phyloP scores from a whole-genome alignment of 2,888 invertebrate species.

The Athetis lepigone region DNA sequence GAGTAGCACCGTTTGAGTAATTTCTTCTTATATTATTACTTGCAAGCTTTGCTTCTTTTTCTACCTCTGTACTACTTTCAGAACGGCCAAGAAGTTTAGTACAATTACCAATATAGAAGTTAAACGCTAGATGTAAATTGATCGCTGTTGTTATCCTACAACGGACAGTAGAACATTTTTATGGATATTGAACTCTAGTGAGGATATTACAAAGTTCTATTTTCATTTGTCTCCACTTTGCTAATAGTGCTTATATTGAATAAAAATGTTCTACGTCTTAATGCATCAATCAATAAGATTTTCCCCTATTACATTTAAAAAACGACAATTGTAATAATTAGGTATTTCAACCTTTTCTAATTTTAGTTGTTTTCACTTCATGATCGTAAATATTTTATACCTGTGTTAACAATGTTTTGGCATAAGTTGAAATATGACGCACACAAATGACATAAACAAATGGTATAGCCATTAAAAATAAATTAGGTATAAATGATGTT shows the following conservation, averaged over 20 bases:
- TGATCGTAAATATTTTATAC: not conserved
- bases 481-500: slow-evolving; percentile 20
- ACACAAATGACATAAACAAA: slow-evolving; percentile 36
- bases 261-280: slow-evolving; percentile 1
- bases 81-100: slow-evolving; percentile 27
- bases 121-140: not conserved
- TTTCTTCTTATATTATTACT: too few species aligned
- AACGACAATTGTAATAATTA: not conserved
- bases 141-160: too few species aligned
- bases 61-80: not conserved
- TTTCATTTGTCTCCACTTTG: not conserved
- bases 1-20: not conserved
- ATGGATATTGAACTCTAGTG: not conserved
- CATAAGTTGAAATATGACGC: slow-evolving; percentile 33
- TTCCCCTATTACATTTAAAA: not conserved
- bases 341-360: not conserved
- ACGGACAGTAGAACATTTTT: slow-evolving; percentile 12
- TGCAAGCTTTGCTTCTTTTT: not conserved
- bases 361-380: slow-evolving; percentile 6
- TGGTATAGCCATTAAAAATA: slow-evolving; percentile 31
- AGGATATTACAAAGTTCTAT: not conserved
- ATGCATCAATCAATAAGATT: not conserved
- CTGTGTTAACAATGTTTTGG: slow-evolving; percentile 24
- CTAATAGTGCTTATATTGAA: not conserved
- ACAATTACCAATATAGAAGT: not conserved